Evolutionary conservation across 2,888 invertebrate species (phyloP).

Genomic region (Mellilla xanthometata): DNA sequence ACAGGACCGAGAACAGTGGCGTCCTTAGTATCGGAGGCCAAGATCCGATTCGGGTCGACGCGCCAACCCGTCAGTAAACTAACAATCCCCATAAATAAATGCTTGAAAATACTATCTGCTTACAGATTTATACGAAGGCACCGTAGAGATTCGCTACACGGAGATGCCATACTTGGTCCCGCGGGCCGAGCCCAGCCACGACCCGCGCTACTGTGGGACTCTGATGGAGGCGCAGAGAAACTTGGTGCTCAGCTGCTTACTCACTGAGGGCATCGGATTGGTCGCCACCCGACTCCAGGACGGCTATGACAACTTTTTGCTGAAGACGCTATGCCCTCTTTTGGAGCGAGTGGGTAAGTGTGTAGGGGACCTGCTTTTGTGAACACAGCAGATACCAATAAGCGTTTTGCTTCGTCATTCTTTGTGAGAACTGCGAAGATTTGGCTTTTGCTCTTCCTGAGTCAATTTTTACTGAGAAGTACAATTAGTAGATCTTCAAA

Average conservation of each 20-base stretch:
- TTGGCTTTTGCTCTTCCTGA: no score
- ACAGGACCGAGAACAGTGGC: no score
- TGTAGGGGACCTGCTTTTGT: no score
- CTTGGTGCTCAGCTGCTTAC: conserved; percentile 85
- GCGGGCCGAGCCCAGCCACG: conserved; percentile 21
- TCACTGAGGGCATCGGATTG: conserved; percentile 87
- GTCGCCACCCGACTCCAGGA: conserved; percentile 79
- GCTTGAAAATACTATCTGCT: background rate
- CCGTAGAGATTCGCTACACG: conserved; percentile 64
- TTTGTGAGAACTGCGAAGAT: no score
- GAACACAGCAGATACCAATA: no score
- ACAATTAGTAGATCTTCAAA: no score
- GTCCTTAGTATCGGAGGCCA: no score
- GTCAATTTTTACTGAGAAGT: no score
- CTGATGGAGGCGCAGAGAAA: conserved; percentile 82
- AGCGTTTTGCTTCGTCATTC: no score
- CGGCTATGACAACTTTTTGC: conserved; percentile 82
- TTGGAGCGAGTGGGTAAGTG: conserved; percentile 87
- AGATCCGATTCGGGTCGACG: no score
- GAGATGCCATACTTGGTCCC: conserved; percentile 55
- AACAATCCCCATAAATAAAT: no score
- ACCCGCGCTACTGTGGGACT: conserved; percentile 42
- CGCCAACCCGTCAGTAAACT: no score
- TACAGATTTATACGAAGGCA: conserved; percentile 68
- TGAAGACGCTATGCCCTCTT: conserved; percentile 86